These are phyloP conservation scores for Squalus acanthias DNA, from an alignment of 2,797 vertebrate species.

Conservation along the genomic window DNA sequence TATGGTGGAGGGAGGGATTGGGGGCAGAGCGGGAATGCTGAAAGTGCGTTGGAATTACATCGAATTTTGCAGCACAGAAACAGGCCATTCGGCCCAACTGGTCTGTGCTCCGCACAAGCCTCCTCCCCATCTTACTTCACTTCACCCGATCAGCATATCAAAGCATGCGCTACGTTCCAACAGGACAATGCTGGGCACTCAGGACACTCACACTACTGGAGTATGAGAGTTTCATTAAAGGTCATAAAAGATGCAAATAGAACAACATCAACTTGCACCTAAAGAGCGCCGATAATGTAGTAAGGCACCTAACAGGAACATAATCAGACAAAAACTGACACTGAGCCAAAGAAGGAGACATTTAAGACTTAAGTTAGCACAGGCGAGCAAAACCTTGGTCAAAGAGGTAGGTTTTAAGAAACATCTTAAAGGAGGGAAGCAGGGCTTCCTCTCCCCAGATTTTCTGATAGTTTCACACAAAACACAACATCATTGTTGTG, in stretches of 20 bases:
- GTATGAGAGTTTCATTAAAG: too few relatives aligned
- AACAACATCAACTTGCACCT: neutral
- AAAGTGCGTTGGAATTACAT: neutral
- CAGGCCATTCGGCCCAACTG: too few relatives aligned
- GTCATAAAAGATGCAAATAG: neutral
- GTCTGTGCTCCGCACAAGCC: neutral
- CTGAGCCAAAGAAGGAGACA: neutral
- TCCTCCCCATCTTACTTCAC: neutral
- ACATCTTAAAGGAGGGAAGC: neutral
- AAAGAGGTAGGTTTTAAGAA: neutral
- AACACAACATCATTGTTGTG: neutral
- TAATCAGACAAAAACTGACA: neutral
- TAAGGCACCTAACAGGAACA: neutral
- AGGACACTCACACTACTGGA: too few relatives aligned
- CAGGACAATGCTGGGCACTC: neutral
- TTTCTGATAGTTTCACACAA: neutral
- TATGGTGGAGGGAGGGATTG: too few relatives aligned
- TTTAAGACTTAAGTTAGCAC: neutral
- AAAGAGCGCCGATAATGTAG: neutral
- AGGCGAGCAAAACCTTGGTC: neutral
- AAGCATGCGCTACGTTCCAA: neutral
- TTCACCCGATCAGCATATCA: neutral
- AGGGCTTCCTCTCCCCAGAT: neutral
- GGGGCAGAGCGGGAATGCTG: neutral
- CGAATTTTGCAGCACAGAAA: neutral